Percentiles rank a stretch among this genome's conserved stretches.
Evolutionary conservation across 2,888 invertebrate species (phyloP).

Genomic region (Catocala fraxini): DNA sequence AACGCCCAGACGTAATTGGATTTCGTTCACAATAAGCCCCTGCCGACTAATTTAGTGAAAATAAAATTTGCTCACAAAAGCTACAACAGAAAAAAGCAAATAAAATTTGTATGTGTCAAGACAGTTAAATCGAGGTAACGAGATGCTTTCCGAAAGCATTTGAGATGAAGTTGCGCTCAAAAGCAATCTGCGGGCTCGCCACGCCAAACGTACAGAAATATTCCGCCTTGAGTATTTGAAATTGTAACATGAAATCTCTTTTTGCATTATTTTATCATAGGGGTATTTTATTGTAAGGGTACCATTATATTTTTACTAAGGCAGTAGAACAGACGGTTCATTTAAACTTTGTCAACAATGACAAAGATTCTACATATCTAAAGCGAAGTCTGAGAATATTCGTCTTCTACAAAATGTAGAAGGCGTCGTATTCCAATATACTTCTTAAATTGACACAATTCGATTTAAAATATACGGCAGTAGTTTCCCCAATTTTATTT

Average conservation of each 20-base stretch:
- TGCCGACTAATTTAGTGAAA: slow-evolving; percentile 69
- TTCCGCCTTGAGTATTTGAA: slow-evolving; percentile 32
- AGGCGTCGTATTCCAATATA: too few relatives aligned
- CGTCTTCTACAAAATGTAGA: too few relatives aligned
- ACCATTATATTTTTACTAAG: too few relatives aligned
- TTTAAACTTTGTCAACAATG: too few relatives aligned
- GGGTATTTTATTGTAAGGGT: too few relatives aligned
- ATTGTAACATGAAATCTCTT: slow-evolving; percentile 23
- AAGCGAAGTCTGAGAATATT: too few relatives aligned
- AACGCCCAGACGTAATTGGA: slow-evolving; percentile 69
- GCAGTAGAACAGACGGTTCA: too few relatives aligned
- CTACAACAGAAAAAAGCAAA: slow-evolving; percentile 72
- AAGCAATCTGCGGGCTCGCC: slow-evolving; percentile 73
- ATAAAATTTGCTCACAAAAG: slow-evolving; percentile 79
- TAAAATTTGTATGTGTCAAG: slow-evolving; percentile 82
- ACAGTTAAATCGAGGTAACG: slow-evolving; percentile 82
- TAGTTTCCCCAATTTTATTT: too few relatives aligned
- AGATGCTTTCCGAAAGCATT: slow-evolving; percentile 73
- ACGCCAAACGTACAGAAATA: slow-evolving; percentile 51
- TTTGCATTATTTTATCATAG: slow-evolving; percentile 2
- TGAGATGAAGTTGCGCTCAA: slow-evolving; percentile 66
- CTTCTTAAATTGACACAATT: too few relatives aligned
- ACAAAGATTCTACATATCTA: too few relatives aligned
- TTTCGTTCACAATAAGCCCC: slow-evolving; percentile 69
- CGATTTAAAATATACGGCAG: too few relatives aligned